phyloP scores from a whole-genome alignment of 2,797 vertebrate species.

The Myoxocephalus aenaeus region DNA sequence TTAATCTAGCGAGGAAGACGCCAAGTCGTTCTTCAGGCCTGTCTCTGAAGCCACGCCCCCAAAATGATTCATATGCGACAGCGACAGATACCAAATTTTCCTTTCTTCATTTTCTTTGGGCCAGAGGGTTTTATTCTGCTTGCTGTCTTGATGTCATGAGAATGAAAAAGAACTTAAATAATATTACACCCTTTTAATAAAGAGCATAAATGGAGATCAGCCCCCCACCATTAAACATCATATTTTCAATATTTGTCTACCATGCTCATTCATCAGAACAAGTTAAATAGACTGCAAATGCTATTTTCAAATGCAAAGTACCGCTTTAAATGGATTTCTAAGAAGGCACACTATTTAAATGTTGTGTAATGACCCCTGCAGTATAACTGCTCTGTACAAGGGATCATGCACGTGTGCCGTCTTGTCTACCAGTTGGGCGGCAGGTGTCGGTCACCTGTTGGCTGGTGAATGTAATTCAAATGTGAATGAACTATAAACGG shows the following conservation, averaged over 20 bases:
- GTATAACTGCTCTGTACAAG: background rate
- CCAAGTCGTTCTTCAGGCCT: background rate
- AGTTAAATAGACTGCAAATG: background rate
- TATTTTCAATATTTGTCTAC: background rate
- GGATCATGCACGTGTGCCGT: background rate
- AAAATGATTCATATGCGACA: background rate
- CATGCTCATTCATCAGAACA: background rate
- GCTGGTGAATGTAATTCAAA: constrained; percentile 11
- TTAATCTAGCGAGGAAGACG: background rate
- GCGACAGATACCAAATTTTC: background rate
- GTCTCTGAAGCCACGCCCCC: background rate
- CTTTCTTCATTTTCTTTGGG: background rate
- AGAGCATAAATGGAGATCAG: background rate
- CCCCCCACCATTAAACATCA: background rate
- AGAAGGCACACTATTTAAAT: background rate
- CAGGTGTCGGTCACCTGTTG: constrained; percentile 29
- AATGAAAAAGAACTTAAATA: background rate
- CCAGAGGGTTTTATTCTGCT: background rate
- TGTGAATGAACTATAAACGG: background rate
- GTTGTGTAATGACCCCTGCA: background rate
- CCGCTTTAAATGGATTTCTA: background rate
- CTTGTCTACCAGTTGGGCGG: background rate
- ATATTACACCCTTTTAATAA: background rate
- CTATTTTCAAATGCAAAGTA: background rate
- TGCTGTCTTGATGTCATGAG: background rate